Percentiles rank a stretch among this genome's conserved stretches.
Conservation (phyloP, 2,113 vertebrate species). For the Callopanchax toddi region DNA sequence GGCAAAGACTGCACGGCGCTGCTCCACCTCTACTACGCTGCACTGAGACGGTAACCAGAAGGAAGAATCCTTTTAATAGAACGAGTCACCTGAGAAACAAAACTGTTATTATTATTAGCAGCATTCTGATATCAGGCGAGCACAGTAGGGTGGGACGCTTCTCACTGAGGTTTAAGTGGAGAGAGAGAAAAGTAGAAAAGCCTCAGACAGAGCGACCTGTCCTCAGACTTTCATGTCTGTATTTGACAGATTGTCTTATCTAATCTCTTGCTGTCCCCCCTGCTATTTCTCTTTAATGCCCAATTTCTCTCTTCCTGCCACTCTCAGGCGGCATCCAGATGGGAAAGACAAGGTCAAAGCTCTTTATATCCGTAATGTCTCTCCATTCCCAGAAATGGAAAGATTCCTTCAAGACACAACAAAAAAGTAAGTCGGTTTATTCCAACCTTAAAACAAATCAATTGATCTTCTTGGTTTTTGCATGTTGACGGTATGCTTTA, state of each 20-base stretch:
- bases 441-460: no score
- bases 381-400: slow-evolving; percentile 94
- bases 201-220: slow-evolving; percentile 3
- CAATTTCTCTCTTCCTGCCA: slow-evolving; percentile 8
- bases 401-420: slow-evolving; percentile 92
- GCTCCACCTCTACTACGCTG: slow-evolving; percentile 90
- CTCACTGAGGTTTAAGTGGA: slow-evolving; percentile 8
- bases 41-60: slow-evolving; percentile 82
- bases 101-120: no score
- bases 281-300: slow-evolving; percentile 6
- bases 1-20: slow-evolving; percentile 97
- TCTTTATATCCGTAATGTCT: slow-evolving; percentile 87
- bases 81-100: not conserved
- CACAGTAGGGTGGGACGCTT: not conserved
- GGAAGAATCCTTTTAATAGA: slow-evolving; percentile 1
- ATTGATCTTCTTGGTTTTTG: no score
- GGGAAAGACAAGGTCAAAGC: slow-evolving; percentile 84
- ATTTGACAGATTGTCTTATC: slow-evolving; percentile 21
- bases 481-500: no score
- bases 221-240: slow-evolving; percentile 15
- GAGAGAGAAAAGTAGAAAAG: slow-evolving; percentile 6
- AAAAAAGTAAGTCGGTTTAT: slow-evolving; percentile 80
- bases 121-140: not conserved
- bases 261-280: slow-evolving; percentile 15
- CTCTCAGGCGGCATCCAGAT: slow-evolving; percentile 80